A percentile compares a stretch with the other conserved stretches of the same genome.
Evolutionary conservation across 2,888 invertebrate species (phyloP).

Genomic region (Agelastica alni): DNA sequence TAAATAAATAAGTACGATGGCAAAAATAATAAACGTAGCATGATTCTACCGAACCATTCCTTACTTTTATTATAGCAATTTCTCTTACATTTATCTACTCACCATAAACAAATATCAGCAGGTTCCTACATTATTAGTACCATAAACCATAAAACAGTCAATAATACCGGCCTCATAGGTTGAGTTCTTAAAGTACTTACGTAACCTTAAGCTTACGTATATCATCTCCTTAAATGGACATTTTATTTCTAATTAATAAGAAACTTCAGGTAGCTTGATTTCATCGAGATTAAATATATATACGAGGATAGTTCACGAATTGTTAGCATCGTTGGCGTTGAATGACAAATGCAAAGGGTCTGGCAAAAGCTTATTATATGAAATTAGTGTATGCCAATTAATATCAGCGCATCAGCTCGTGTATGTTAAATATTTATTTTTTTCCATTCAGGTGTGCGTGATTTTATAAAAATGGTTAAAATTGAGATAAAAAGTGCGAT

Average conservation of each 20-base stretch:
- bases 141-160: slow-evolving; percentile 34
- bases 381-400: too few relatives aligned
- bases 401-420: too few relatives aligned
- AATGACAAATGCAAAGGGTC: too few relatives aligned
- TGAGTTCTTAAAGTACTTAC: slow-evolving; percentile 17
- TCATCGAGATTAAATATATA: too few relatives aligned
- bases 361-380: too few relatives aligned
- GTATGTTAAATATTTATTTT: too few relatives aligned
- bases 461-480: too few relatives aligned
- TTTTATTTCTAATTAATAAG: slow-evolving; percentile 43
- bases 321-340: too few relatives aligned
- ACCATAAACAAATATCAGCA: slow-evolving; percentile 34
- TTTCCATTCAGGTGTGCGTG: too few relatives aligned
- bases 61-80: slow-evolving; percentile 17
- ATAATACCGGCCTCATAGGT: slow-evolving; percentile 33
- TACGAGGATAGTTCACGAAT: too few relatives aligned
- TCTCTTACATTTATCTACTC: slow-evolving; percentile 27
- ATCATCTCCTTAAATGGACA: slow-evolving; percentile 34
- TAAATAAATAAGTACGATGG: slow-evolving; percentile 5
- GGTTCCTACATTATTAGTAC: slow-evolving; percentile 32
- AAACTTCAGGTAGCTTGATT: slow-evolving; percentile 40
- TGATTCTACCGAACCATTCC: slow-evolving; percentile 8
- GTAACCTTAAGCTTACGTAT: slow-evolving; percentile 21
- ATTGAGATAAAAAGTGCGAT: too few relatives aligned
- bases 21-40: slow-evolving; percentile 9